Base-by-base conservation (phyloP, 92 coral and sea anemone genomes). In the Zoanthus gigantus region DNA sequence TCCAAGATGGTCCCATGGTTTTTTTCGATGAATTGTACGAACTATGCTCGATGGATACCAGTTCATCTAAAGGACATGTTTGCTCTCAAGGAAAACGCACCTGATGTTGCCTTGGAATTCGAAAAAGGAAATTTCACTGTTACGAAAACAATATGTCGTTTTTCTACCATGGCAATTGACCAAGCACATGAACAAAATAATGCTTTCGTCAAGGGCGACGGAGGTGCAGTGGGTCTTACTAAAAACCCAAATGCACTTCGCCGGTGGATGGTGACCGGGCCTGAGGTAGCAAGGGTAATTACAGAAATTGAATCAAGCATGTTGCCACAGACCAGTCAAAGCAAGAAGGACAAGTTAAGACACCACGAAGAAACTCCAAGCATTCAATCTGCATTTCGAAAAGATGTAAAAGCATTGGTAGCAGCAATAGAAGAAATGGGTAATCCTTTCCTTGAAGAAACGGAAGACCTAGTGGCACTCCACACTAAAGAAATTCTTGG, bases 231-330 rank as follows among this genome's bases (percentile, higher is more conserved):
- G 78, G 78, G 45, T 45, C 52, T 74, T 37, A 17, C 45, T 11
- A 17, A 74, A 30, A 16, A 53, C 58, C 58, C 58, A 53, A 53
- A 53, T 53, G 58, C 58, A 53, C 58, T 53, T 53, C 58, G 7
- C 1, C 15, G 5, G 1, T 89, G 89, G 85, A 89, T 89, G 92
- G 77, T 84, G n/a, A 32, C 75, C 11, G 84, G 92, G 12, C 92
- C 92, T 7, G 89, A 89, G 48, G 42, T 88, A 1, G 91, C 91
- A 16, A 82, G 74, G n/a, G 11, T 46, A 30, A 71, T 88, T 29
- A n/a, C 82, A 50, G 67, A 88, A 9, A 81, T 88, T 80, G 91
- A 80, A 78, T 86, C 77, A 9, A 29, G 44, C 42, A 76, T 37
- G 23, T 16, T 58, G 56, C 63, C 58, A 4, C 63, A 46, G 63